Percentiles rank a stretch among this genome's conserved stretches.
Conservation (phyloP, 2,113 vertebrate species). For the Scomber scombrus region DNA sequence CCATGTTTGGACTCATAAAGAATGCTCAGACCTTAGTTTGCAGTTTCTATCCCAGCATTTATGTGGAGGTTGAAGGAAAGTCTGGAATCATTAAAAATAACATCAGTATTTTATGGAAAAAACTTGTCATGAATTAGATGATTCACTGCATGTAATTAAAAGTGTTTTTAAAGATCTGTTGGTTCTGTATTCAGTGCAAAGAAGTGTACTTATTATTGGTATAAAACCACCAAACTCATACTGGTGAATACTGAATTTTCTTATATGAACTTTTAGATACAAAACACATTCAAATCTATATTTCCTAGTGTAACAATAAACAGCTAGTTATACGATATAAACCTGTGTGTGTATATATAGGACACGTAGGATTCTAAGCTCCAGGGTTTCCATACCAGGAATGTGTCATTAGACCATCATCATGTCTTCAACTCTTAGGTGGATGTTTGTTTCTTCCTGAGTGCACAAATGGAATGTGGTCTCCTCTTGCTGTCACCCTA, state of each 20-base stretch:
- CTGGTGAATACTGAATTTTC: no score
- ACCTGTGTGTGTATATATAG: background rate
- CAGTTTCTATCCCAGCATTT: no score
- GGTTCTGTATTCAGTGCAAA: no score
- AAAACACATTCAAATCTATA: background rate
- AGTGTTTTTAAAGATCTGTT: no score
- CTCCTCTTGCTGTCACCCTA: background rate
- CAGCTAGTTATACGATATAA: background rate
- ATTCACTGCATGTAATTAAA: no score
- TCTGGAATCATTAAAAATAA: no score
- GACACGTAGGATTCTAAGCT: background rate
- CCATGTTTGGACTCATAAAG: no score
- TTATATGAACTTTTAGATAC: background rate
- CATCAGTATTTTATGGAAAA: no score
- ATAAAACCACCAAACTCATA: background rate
- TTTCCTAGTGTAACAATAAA: background rate
- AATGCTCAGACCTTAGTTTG: no score
- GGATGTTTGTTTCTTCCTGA: slow-evolving; percentile 28
- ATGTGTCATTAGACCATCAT: background rate
- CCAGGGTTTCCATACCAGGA: background rate
- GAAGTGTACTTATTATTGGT: background rate
- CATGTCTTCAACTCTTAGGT: no score
- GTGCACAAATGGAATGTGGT: slow-evolving; percentile 24
- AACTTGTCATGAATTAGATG: no score
- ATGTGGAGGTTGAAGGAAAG: no score